phyloP scores from a whole-genome alignment of 2,888 invertebrate genomes.

The Drosophila paucipuncta region DNA sequence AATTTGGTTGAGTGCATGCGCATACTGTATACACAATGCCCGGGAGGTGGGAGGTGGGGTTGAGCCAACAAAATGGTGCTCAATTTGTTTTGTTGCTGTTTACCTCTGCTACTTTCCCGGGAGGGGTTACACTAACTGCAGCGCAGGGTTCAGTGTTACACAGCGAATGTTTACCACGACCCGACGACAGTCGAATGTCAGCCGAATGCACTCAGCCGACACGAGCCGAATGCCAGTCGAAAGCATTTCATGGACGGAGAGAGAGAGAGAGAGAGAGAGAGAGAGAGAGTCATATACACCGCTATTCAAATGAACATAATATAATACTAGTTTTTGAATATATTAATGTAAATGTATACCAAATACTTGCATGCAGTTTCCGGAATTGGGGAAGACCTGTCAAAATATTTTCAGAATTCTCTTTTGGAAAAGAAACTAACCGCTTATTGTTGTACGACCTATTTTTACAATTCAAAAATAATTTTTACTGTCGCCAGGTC shows the following conservation, averaged over 20 bases:
- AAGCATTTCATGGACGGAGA: background rate
- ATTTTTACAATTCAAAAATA: background rate
- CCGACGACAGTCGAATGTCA: constrained; percentile 19
- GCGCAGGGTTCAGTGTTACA: constrained; percentile 6
- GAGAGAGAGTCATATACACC: constrained; percentile 4
- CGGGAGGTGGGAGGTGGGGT: background rate
- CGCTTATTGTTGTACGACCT: background rate
- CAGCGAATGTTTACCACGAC: background rate
- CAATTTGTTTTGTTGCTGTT: constrained; percentile 8
- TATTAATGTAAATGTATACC: background rate
- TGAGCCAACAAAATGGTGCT: constrained; percentile 21
- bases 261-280: background rate
- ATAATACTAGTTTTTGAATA: background rate
- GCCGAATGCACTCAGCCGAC: constrained; percentile 33
- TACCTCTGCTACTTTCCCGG: background rate
- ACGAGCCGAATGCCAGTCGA: constrained; percentile 8
- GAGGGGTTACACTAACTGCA: constrained; percentile 19
- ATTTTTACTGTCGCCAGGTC: background rate
- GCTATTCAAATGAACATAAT: background rate
- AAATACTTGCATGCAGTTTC: background rate
- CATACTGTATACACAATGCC: constrained; percentile 3
- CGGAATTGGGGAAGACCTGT: background rate
- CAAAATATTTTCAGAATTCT: background rate
- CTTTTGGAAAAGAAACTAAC: background rate
- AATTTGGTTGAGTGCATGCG: constrained; percentile 34